These are phyloP conservation scores for Xestia ashworthii DNA, from an alignment of 2,888 invertebrate species.

Conservation along the genomic window DNA sequence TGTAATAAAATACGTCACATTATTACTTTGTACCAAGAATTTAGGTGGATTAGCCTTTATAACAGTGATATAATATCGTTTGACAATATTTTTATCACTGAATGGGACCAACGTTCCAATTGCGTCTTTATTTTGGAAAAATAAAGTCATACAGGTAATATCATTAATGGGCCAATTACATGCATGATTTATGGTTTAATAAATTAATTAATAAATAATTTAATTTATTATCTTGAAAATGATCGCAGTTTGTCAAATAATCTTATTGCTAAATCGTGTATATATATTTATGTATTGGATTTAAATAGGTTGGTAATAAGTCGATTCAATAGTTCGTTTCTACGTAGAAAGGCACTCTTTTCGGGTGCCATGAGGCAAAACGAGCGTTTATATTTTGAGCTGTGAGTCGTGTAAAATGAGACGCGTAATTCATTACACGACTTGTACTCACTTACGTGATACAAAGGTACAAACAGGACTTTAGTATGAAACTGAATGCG, in stretches of 20 bases:
- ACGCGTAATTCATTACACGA: no score
- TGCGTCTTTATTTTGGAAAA: conserved; percentile 6
- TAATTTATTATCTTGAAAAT: background rate
- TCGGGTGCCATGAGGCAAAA: no score
- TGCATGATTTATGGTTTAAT: conserved; percentile 9
- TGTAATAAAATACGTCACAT: conserved; percentile 63
- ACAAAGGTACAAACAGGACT: no score
- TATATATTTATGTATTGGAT: background rate
- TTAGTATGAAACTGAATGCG: no score
- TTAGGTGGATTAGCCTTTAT: conserved; percentile 10
- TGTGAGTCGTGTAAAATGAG: no score
- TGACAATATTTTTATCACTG: conserved; percentile 5
- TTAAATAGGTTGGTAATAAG: background rate
- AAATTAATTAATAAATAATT: no score
- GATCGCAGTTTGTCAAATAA: background rate
- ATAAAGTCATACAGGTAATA: background rate
- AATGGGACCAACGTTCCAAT: background rate
- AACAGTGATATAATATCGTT: conserved; percentile 4
- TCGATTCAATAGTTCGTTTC: background rate
- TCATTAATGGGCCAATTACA: conserved; percentile 2
- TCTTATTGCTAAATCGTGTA: background rate
- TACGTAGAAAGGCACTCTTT: no score
- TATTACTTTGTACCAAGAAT: conserved; percentile 12
- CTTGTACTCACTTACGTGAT: no score
- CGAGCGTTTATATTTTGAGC: no score